phyloP scores from a whole-genome alignment of 2,797 vertebrate genomes.

The Acrocephalus scirpaceus region DNA sequence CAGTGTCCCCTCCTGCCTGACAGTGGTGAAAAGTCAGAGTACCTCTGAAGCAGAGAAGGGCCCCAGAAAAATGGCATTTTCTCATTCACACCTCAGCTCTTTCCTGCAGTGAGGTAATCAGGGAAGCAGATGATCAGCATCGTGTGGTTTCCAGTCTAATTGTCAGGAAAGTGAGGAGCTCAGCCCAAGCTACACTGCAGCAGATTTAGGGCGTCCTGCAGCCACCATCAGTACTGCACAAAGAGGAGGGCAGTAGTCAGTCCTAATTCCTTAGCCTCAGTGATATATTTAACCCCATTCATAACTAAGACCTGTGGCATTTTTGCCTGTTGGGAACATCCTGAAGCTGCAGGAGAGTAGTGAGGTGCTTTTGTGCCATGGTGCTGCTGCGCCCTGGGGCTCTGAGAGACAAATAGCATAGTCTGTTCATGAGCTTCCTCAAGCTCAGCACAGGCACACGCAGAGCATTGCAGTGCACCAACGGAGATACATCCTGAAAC shows the following conservation, averaged over 20 bases:
- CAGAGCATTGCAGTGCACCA: not conserved
- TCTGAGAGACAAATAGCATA: not conserved
- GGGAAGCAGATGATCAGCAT: conserved; percentile 22
- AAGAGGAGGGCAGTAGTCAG: not conserved
- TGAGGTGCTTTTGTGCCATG: not conserved
- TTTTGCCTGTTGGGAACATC: not conserved
- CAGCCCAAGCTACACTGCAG: conserved; percentile 14
- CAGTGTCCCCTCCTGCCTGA: not conserved
- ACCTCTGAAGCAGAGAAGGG: not conserved
- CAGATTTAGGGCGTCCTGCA: not conserved
- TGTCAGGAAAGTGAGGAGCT: conserved; percentile 35
- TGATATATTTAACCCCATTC: not conserved
- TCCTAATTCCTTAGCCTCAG: not conserved
- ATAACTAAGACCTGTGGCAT: not conserved
- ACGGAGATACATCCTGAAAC: not conserved
- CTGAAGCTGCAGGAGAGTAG: not conserved
- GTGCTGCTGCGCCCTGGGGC: not conserved
- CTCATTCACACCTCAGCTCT: not conserved
- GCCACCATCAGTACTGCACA: not conserved
- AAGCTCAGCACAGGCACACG: not conserved
- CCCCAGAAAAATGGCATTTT: not conserved
- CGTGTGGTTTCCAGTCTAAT: conserved; percentile 50
- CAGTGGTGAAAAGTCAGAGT: not conserved
- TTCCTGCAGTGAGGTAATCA: not conserved
- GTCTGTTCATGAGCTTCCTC: not conserved